Conservation (phyloP, 2,888 invertebrate species). For the Alviniconcha strummeri region DNA sequence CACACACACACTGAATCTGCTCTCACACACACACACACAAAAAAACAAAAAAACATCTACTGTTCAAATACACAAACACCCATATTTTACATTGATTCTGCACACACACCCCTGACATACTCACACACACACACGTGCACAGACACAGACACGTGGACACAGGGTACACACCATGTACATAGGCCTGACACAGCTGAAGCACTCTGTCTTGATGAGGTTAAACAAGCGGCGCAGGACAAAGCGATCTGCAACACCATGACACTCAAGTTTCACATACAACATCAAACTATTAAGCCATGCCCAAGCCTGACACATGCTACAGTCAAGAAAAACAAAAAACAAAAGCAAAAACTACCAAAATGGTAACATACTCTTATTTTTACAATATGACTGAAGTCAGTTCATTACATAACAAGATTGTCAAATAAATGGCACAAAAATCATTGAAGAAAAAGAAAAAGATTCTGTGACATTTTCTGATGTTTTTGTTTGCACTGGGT, state of each 20-base stretch:
- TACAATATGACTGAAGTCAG: too few relatives aligned
- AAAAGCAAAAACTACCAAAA: too few relatives aligned
- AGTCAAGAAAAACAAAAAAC: too few relatives aligned
- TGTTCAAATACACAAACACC: background rate
- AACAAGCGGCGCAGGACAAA: constrained; percentile 74
- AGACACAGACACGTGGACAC: background rate
- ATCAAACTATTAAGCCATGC: background rate
- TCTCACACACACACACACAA: background rate
- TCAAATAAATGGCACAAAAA: too few relatives aligned
- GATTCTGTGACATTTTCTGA: too few relatives aligned
- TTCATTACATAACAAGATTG: too few relatives aligned
- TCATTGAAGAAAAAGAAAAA: too few relatives aligned
- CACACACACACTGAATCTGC: background rate
- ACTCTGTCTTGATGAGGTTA: constrained; percentile 71
- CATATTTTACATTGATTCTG: background rate
- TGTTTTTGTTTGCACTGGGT: too few relatives aligned
- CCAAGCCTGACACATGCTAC: background rate
- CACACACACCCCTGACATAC: background rate
- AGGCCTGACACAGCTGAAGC: constrained; percentile 71
- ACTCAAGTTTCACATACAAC: background rate
- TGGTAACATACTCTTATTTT: too few relatives aligned
- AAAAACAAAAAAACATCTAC: background rate
- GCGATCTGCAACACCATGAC: constrained; percentile 67
- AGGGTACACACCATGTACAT: constrained; percentile 71
- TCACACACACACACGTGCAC: background rate